phyloP scores from a whole-genome alignment of 92 coral and sea anemone species.

The Blastomussa wellsi region DNA sequence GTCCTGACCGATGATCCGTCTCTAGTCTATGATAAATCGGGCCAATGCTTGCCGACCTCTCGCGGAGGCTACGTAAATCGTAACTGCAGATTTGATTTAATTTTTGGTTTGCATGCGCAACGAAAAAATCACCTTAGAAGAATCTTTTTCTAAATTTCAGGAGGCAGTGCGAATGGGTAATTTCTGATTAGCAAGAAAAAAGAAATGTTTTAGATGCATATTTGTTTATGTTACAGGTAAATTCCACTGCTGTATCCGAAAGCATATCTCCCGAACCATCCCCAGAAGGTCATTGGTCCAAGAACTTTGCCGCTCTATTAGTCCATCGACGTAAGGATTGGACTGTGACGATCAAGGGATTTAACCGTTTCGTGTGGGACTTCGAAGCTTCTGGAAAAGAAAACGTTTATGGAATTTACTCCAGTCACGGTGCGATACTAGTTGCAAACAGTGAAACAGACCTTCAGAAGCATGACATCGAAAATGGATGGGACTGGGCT shows the following conservation, averaged over 20 bases:
- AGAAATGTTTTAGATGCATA: too few species aligned
- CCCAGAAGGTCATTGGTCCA: slow-evolving; percentile 83
- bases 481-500: slow-evolving; percentile 84
- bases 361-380: slow-evolving; percentile 72
- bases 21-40: too few species aligned
- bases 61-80: too few species aligned
- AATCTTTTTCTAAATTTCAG: too few species aligned
- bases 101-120: too few species aligned
- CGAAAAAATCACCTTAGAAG: too few species aligned
- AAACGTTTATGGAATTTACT: slow-evolving; percentile 64
- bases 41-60: too few species aligned
- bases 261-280: slow-evolving; percentile 50
- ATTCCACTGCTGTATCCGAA: slow-evolving; percentile 2
- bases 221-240: slow-evolving; percentile 8
- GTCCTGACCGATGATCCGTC: too few species aligned
- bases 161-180: too few species aligned
- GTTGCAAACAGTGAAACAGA: slow-evolving; percentile 64
- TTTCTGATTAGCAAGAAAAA: too few species aligned
- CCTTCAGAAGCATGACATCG: slow-evolving; percentile 59
- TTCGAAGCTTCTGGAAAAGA: slow-evolving; percentile 47
- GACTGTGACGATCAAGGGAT: slow-evolving; percentile 80
- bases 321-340: slow-evolving; percentile 76
- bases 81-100: too few species aligned
- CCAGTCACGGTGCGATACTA: slow-evolving; percentile 70
- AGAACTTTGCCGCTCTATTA: slow-evolving; percentile 71